Percentiles rank a stretch among this genome's conserved stretches.
Conservation (phyloP, 2,797 vertebrate species). For the Etheostoma nigrum region DNA sequence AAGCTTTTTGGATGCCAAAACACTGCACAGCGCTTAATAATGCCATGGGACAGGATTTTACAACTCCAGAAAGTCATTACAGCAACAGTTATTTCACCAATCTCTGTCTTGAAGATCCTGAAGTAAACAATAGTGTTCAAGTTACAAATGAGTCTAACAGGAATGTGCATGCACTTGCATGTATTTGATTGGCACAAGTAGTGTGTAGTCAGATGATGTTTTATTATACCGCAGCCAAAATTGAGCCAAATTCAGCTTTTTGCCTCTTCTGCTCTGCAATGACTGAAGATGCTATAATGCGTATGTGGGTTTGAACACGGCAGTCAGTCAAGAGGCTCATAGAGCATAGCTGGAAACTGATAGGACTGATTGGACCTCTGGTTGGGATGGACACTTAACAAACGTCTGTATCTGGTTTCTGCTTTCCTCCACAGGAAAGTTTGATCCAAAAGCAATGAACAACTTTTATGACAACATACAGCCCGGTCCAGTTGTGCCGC, state of each 20-base stretch:
- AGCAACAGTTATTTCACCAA: neutral
- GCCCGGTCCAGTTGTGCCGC: conserved; percentile 94
- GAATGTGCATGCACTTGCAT: neutral
- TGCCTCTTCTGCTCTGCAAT: neutral
- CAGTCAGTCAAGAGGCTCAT: neutral
- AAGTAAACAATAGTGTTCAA: neutral
- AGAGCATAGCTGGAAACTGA: neutral
- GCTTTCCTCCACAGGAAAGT: conserved; percentile 88
- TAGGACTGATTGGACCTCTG: conserved; percentile 1
- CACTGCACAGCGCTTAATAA: neutral
- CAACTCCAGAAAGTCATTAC: neutral
- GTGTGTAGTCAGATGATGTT: neutral
- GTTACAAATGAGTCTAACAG: neutral
- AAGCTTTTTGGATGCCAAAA: conserved; percentile 3
- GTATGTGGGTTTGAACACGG: neutral
- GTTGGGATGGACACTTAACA: conserved; percentile 30
- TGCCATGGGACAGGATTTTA: too few species aligned
- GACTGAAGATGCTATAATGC: neutral
- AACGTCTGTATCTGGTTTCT: conserved; percentile 46
- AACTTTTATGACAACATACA: conserved; percentile 98
- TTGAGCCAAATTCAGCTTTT: neutral
- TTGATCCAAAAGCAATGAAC: conserved; percentile 94
- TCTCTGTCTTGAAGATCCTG: neutral
- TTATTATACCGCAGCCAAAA: neutral
- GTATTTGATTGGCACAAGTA: neutral